These are phyloP conservation scores for Porites evermanni DNA, from an alignment of 92 coral and sea anemone species.

Conservation along the genomic window DNA sequence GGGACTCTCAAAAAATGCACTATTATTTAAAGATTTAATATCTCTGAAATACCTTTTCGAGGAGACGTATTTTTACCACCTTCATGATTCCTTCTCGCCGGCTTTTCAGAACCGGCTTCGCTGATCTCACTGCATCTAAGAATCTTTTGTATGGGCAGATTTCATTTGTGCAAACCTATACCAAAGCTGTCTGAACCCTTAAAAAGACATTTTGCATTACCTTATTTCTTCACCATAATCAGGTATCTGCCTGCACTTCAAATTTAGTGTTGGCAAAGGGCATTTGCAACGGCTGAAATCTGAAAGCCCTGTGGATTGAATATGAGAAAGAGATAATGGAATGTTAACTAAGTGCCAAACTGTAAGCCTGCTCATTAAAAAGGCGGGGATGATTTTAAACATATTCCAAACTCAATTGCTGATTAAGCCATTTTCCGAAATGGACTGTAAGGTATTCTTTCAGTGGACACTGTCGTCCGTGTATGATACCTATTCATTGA, in stretches of 20 bases:
- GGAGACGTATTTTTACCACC: too few species aligned
- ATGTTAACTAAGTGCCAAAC: neutral
- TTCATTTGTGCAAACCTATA: neutral
- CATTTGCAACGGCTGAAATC: constrained; percentile 30
- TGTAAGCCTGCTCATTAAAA: neutral
- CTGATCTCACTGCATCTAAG: neutral
- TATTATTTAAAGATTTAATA: too few species aligned
- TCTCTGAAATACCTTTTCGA: too few species aligned
- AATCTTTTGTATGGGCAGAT: neutral
- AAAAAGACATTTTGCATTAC: constrained; percentile 24
- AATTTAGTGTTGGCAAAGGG: constrained; percentile 39
- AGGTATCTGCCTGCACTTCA: constrained; percentile 25
- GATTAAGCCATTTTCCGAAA: too few species aligned
- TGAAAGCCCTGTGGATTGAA: constrained; percentile 6
- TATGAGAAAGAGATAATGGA: too few species aligned
- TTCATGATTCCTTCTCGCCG: too few species aligned
- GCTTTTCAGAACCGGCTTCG: too few species aligned
- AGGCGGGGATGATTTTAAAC: neutral
- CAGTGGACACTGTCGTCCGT: too few species aligned
- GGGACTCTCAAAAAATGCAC: too few species aligned
- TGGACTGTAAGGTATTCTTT: too few species aligned
- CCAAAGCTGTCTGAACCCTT: neutral
- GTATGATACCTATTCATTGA: too few species aligned
- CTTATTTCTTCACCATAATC: constrained; percentile 30
- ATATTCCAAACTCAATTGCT: too few species aligned